phyloP scores from a whole-genome alignment of 30 jellyfish, hydroid and myxozoan genomes.

The Aurelia sp. region DNA sequence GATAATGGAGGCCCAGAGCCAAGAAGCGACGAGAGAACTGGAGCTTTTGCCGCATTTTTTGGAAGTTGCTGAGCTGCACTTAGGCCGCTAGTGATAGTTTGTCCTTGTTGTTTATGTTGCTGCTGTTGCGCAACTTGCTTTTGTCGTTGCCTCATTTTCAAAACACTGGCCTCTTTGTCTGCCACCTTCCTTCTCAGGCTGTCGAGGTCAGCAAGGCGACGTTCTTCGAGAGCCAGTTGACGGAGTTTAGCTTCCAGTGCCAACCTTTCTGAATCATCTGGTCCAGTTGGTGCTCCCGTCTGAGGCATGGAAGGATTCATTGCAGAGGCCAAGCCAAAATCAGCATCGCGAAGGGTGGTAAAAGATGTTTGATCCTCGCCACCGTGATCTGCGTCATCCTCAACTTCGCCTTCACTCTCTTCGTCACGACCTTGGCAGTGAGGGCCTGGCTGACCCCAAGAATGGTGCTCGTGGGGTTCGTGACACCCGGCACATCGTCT shows the following conservation, averaged over 20 bases:
- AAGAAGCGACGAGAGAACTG: too few species aligned
- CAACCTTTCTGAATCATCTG: not conserved
- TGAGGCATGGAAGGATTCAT: not conserved
- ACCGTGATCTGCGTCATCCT: too few species aligned
- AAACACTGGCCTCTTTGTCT: too few species aligned
- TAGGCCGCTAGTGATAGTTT: not conserved
- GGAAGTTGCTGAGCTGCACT: not conserved
- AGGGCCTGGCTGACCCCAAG: slow-evolving; percentile 7
- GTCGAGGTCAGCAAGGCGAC: too few species aligned
- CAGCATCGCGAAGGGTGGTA: not conserved
- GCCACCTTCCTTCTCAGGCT: too few species aligned
- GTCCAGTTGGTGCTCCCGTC: not conserved
- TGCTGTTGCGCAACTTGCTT: too few species aligned
- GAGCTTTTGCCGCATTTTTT: too few species aligned
- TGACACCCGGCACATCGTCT: slow-evolving; percentile 1
- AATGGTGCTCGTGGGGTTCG: not conserved
- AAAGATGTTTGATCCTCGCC: not conserved
- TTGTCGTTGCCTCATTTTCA: not conserved
- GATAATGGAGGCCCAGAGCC: too few species aligned
- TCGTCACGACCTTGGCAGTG: not conserved
- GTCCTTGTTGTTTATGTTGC: not conserved
- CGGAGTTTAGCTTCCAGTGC: too few species aligned
- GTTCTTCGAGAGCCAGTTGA: too few species aligned
- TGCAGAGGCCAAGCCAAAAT: not conserved
- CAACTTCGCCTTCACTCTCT: not conserved